phyloP scores from a whole-genome alignment of 35 echinoderm and acorn worm genomes.

The Heliocidaris tuberculata region DNA sequence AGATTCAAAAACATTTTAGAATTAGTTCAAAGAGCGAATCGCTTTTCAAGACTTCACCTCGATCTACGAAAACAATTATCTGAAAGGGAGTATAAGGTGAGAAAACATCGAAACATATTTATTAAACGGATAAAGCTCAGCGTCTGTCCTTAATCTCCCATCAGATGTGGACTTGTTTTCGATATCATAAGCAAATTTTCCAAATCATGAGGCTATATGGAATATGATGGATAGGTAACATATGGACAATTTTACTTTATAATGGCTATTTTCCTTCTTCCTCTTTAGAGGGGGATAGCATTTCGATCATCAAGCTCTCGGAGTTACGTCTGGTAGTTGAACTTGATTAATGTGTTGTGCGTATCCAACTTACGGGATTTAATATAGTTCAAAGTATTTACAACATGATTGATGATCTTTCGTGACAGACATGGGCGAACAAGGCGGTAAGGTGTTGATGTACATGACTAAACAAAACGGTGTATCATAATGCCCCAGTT shows the following conservation, averaged over 20 bases:
- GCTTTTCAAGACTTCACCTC: neutral
- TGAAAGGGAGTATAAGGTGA: neutral
- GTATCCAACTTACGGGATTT: slow-evolving; percentile 10
- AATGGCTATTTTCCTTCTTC: neutral
- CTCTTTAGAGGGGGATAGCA: neutral
- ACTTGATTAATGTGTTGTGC: slow-evolving; percentile 12
- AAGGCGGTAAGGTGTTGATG: neutral
- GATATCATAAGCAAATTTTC: neutral
- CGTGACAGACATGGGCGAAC: neutral
- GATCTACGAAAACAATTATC: neutral
- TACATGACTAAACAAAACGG: neutral
- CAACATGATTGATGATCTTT: neutral
- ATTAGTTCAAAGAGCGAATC: neutral
- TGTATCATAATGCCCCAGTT: neutral
- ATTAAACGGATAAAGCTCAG: neutral
- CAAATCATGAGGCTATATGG: neutral
- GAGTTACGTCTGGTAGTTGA: slow-evolving; percentile 15
- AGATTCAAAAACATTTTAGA: no score
- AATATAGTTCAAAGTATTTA: neutral
- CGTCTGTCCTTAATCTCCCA: neutral
- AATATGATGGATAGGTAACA: neutral
- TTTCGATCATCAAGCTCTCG: neutral
- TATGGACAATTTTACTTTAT: neutral
- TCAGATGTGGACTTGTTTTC: neutral
- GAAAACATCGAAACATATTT: neutral